Percentiles rank a stretch among this genome's conserved stretches.
Evolutionary conservation across 2,113 vertebrate species (phyloP).

Genomic region (Leucopsar rothschildi): DNA sequence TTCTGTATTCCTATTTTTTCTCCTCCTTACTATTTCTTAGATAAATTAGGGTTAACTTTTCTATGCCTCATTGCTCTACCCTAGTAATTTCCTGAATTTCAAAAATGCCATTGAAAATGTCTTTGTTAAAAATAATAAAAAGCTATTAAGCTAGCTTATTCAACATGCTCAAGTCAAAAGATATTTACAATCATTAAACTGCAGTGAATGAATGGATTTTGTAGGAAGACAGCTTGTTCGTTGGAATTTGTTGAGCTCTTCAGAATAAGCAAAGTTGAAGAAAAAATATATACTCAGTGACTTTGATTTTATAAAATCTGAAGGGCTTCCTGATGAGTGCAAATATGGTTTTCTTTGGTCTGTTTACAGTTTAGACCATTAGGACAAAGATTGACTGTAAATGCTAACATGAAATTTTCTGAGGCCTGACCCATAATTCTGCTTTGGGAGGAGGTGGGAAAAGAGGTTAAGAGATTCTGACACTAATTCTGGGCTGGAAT

Average conservation of each 20-base stretch:
- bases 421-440: neutral
- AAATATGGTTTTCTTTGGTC: neutral
- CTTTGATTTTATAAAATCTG: neutral
- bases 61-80: constrained; percentile 16
- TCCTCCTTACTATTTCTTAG: constrained; percentile 30
- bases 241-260: constrained; percentile 30
- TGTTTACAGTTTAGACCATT: neutral
- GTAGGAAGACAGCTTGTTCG: constrained; percentile 17
- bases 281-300: neutral
- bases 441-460: neutral
- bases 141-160: constrained; percentile 17
- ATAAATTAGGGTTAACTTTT: constrained; percentile 28
- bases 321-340: neutral
- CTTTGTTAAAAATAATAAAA: constrained; percentile 54
- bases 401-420: neutral
- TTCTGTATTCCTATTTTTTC: constrained; percentile 41
- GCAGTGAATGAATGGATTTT: constrained; percentile 18
- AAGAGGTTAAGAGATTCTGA: neutral
- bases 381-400: neutral
- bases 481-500: neutral
- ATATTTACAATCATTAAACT: constrained; percentile 1
- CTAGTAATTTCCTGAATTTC: constrained; percentile 44
- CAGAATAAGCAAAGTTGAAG: neutral
- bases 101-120: constrained; percentile 21
- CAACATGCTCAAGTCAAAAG: constrained; percentile 18